Base-by-base conservation (phyloP, 1,140 invertebrate species). In the Zophobas atratus region DNA sequence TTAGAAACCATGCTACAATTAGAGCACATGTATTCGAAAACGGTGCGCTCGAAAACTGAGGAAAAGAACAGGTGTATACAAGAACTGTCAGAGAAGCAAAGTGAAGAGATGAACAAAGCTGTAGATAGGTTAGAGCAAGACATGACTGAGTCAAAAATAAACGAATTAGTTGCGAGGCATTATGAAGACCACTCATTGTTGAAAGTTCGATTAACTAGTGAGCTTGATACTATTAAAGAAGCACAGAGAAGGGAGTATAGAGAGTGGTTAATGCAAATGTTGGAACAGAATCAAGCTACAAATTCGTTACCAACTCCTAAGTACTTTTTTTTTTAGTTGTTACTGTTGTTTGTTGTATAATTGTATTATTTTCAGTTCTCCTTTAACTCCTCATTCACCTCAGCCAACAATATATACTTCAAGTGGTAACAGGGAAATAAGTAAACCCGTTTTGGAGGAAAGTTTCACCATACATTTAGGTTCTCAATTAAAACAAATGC, bases 381-480 rank as follows among this genome's bases (percentile, higher is more conserved):
- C 84, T 39, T 56, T 85, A 79, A 78, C 70, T 6, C 79, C 87
- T 82, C n/a, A 53, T 84, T 32, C 86, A 51, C n/a, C 57, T 2
- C 49, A 55, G 20, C 36, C 72, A 39, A 41, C 57, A 6, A 43
- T 57, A 49, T 70, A 63, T 39, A 35, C 34, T 4, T 49, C 41
- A 32, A 71, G 75, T 46, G 48, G 63, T n/a, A 77, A 53, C 38
- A 79, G 70, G 57, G 79, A 84, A n/a, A 49, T 77, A 46, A 80
- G 78, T 84, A 81, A 78, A 84, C 85, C 87, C 85, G 33, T 87
- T 84, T 78, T 96, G 82, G 96, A 98, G 88, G 97, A 99, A 89
- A 98, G 97, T 88, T 99, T 99, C 85, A 99, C 97, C 8, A 98
- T 99, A 82, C 97, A 99, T 89, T 89, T 99, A 74, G 98, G 98